phyloP scores from a whole-genome alignment of 2,113 vertebrate genomes.

The Vulpes lagopus region DNA sequence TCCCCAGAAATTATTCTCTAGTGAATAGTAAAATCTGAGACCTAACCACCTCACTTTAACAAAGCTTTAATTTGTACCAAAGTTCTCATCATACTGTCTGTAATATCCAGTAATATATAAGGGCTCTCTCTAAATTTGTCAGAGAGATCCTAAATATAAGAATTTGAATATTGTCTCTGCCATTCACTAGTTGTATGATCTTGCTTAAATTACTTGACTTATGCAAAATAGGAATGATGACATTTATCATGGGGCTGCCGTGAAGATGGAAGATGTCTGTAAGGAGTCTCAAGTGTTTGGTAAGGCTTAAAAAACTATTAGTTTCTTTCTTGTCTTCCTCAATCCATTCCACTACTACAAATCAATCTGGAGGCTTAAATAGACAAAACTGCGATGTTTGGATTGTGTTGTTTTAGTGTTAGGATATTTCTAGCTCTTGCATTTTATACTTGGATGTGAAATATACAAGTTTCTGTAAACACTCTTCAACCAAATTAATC shows the following conservation, averaged over 20 bases:
- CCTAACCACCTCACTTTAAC: not conserved
- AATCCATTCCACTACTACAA: not conserved
- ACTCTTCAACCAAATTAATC: conserved; percentile 59
- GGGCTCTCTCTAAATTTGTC: not conserved
- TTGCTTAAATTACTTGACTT: not conserved
- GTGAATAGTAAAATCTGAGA: conserved; percentile 49
- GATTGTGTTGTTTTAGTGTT: conserved; percentile 21
- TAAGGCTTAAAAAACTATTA: not conserved
- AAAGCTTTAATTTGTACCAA: not conserved
- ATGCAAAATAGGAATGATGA: not conserved
- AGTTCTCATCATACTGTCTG: not conserved
- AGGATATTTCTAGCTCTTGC: conserved; percentile 17
- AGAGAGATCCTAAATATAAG: not conserved
- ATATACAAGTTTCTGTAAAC: conserved; percentile 52
- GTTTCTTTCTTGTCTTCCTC: not conserved
- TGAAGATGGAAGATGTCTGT: not conserved
- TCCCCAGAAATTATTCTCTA: conserved; percentile 35
- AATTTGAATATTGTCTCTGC: conserved; percentile 37
- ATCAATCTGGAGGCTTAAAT: conserved; percentile 42
- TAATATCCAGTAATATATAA: not conserved
- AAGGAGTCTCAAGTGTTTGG: not conserved
- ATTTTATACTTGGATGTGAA: conserved; percentile 44
- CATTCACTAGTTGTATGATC: not conserved
- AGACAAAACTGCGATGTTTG: not conserved
- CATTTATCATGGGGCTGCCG: not conserved